Evolutionary conservation across 37 sponge, comb jelly and placozoan genomes (phyloP).

Genomic region (Theonella swinhoei): DNA sequence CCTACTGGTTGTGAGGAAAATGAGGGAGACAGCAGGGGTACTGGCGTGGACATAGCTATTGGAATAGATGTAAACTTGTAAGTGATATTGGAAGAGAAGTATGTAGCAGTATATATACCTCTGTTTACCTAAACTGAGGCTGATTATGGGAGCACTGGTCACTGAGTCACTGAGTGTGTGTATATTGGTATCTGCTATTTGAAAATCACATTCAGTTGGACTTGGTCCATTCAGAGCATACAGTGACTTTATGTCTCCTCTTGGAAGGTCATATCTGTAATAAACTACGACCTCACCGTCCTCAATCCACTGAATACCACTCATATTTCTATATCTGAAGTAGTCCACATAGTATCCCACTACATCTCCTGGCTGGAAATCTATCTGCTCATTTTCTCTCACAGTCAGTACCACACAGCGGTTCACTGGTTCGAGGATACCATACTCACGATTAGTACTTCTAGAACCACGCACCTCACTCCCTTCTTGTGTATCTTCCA

Average conservation of each 20-base stretch:
- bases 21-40: too few species aligned
- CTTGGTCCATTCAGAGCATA: background rate
- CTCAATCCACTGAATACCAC: background rate
- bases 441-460: background rate
- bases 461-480: background rate
- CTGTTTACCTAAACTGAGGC: too few species aligned
- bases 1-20: too few species aligned
- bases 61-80: too few species aligned
- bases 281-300: background rate
- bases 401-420: background rate
- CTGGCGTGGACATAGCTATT: too few species aligned
- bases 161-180: too few species aligned
- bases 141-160: too few species aligned
- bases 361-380: slow-evolving; percentile 43
- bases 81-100: too few species aligned
- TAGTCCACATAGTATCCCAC: slow-evolving; percentile 19
- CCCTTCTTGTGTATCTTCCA: background rate
- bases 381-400: slow-evolving; percentile 11
- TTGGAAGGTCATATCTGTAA: background rate
- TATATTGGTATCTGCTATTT: background rate
- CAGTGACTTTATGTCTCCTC: background rate
- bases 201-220: background rate
- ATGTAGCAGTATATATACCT: too few species aligned
- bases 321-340: background rate
- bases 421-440: background rate